Conservation (phyloP, 2,113 vertebrate species). For the Ibidorhyncha struthersii region DNA sequence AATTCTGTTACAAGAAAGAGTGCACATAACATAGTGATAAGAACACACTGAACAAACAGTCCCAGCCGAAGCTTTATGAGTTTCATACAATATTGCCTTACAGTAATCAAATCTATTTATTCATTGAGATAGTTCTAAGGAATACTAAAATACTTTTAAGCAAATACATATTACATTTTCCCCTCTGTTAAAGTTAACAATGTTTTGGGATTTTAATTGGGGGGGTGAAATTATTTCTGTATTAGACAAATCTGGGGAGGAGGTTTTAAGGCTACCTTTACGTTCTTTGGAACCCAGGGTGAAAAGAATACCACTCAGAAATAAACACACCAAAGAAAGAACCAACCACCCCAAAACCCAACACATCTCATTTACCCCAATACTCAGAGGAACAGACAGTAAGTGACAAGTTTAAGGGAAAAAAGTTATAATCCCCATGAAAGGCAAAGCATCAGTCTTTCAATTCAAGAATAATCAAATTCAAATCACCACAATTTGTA, state of each 20-base stretch:
- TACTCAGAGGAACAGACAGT: not conserved
- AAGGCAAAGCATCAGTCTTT: not conserved
- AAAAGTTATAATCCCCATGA: not conserved
- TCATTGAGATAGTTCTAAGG: not conserved
- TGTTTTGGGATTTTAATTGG: not conserved
- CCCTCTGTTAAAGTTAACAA: not conserved
- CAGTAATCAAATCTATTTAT: not conserved
- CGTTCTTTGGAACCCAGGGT: accelerated
- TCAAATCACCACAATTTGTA: not conserved
- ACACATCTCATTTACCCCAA: not conserved
- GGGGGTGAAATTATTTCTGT: not conserved
- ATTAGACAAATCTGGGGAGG: not conserved
- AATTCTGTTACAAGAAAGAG: not conserved
- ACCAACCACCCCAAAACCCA: not conserved
- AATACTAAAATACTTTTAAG: not conserved
- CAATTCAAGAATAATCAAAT: not conserved
- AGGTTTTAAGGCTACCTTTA: not conserved
- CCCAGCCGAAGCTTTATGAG: not conserved
- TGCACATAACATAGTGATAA: not conserved
- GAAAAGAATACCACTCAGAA: not conserved
- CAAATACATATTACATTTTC: not conserved
- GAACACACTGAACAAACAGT: not conserved
- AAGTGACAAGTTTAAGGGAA: not conserved
- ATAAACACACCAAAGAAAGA: not conserved
- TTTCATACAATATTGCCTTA: not conserved